These are phyloP conservation scores for Scrobipalpa atriplicella DNA, from an alignment of 2,888 invertebrate genomes.

Conservation along the genomic window DNA sequence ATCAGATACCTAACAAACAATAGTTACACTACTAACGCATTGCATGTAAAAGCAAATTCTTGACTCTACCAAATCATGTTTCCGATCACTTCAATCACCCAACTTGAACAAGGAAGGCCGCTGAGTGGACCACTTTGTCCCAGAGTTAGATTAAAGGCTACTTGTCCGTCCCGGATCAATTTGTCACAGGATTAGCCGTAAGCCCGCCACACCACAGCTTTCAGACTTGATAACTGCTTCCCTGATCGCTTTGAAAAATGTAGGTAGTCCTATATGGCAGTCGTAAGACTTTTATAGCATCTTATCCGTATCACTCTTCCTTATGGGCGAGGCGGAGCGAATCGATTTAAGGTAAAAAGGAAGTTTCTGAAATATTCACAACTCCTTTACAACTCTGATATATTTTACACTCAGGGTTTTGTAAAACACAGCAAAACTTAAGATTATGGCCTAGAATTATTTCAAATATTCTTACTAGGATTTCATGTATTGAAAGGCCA, in stretches of 20 bases:
- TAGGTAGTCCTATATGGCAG: background rate
- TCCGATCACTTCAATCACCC: conserved; percentile 12
- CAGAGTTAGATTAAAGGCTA: background rate
- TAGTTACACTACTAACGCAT: too few species aligned
- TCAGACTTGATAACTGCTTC: conserved; percentile 9
- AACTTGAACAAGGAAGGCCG: background rate
- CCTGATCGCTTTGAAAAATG: background rate
- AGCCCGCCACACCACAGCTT: conserved; percentile 3
- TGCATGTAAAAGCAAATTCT: too few species aligned
- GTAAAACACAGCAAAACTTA: too few species aligned
- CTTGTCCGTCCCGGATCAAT: conserved; percentile 2
- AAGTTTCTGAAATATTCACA: background rate
- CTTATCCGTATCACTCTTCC: background rate
- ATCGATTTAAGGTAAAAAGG: background rate
- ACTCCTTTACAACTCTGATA: background rate
- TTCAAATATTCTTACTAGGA: too few species aligned
- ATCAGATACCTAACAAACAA: too few species aligned
- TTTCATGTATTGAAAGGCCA: too few species aligned
- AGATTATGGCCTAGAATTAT: too few species aligned
- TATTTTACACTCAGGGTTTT: too few species aligned
- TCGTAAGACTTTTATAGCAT: background rate
- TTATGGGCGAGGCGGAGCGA: background rate
- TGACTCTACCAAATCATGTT: background rate
- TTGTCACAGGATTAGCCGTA: conserved; percentile 14
- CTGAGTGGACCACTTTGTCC: conserved; percentile 15